These are phyloP conservation scores for Grammomys surdaster DNA, from an alignment of 2,113 vertebrate species.

Conservation along the genomic window DNA sequence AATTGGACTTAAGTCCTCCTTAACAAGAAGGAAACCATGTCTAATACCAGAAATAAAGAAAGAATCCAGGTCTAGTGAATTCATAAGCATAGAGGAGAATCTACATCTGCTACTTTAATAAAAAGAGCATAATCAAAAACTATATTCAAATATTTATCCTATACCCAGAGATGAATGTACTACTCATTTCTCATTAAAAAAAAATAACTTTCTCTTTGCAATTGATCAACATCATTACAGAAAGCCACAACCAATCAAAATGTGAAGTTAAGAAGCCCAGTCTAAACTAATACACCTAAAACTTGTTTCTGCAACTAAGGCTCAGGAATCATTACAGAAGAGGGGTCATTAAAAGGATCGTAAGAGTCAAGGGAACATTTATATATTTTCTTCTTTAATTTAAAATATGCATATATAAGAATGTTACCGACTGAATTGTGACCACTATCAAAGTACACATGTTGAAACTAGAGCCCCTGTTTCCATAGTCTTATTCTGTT, in stretches of 20 bases:
- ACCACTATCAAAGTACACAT: not conserved
- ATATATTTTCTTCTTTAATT: not conserved
- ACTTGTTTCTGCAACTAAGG: not conserved
- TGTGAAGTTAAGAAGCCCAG: too few relatives aligned
- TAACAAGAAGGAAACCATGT: not conserved
- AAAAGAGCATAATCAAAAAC: not conserved
- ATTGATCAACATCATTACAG: not conserved
- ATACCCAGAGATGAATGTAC: not conserved
- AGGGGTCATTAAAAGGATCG: not conserved
- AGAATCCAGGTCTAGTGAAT: not conserved
- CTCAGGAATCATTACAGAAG: not conserved
- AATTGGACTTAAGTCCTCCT: not conserved
- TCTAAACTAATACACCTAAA: not conserved
- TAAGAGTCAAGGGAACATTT: not conserved
- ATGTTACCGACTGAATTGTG: not conserved
- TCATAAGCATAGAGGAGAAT: not conserved
- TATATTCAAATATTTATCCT: not conserved
- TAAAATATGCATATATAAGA: not conserved
- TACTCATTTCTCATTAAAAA: not conserved
- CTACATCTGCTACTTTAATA: not conserved
- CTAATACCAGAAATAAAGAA: not conserved
- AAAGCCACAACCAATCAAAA: not conserved
- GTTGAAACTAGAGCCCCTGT: not conserved
- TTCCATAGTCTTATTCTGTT: not conserved
- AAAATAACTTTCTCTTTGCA: not conserved